Evolutionary conservation across 2,113 vertebrate species (phyloP).

Genomic region (Cryptotis parvus): DNA sequence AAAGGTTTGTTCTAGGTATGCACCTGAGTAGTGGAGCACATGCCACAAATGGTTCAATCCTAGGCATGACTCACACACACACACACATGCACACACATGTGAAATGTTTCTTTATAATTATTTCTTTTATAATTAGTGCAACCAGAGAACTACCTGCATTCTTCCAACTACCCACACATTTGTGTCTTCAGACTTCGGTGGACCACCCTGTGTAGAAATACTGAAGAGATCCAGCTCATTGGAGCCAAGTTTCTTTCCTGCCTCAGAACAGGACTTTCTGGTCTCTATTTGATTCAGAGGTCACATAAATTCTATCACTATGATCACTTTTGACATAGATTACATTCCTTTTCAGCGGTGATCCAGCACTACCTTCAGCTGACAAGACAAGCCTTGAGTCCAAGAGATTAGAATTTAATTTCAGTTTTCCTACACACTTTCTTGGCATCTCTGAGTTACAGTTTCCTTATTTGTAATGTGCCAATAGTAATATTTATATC

Average conservation of each 20-base stretch:
- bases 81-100: too few species aligned
- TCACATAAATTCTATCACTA: not conserved
- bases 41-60: too few species aligned
- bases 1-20: not conserved
- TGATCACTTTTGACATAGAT: not conserved
- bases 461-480: slow-evolving; percentile 33
- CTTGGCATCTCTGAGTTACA: slow-evolving; percentile 19
- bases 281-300: not conserved
- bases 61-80: too few species aligned
- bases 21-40: too few species aligned
- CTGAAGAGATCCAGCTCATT: not conserved
- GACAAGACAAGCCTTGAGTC: not conserved
- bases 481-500: slow-evolving; percentile 59
- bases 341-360: not conserved
- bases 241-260: not conserved
- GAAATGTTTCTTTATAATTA: too few species aligned
- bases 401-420: not conserved
- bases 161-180: not conserved
- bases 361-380: not conserved
- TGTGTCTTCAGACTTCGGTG: not conserved
- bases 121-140: not conserved
- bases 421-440: not conserved
- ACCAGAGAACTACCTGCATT: not conserved
- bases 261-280: not conserved
- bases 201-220: not conserved